Evolutionary conservation across 2,113 vertebrate genomes (phyloP), one percentile per base, ranked within the genome.

Genomic region (Cyprinus carpio): DNA sequence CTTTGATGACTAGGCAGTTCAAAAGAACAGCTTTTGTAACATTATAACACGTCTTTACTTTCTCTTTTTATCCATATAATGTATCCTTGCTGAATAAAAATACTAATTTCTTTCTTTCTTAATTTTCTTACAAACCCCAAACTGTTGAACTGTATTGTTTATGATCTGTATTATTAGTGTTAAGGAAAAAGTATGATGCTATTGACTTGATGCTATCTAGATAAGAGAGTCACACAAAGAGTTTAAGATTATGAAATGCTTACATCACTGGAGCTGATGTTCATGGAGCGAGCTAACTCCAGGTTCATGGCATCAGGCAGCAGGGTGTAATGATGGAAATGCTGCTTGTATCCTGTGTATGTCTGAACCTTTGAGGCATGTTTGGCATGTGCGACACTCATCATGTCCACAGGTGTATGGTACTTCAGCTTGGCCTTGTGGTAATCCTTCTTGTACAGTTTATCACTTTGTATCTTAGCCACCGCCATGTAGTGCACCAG

Each of bases 401-500:
- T 46, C 97, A 97, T 98, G 86, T 99, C 97, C 58, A 96, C 90
- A 1, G 97, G 97, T 0, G 95, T 58, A 86, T 95, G 96, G 83
- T 94, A 96, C 87, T 94, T 97, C 51, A 97, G 96, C 92, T 99
- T 99, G 60, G 84, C 69, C 86, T 97, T 95, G 90, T 98, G 96
- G 37, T 97, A 99, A 82, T 96, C 96, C 90, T 98, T 96, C 91
- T 94, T 97, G 93, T 98, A 46, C 1, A 96, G 95, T 85, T 93
- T 95, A 0, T 97, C 95, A 0, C 97, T 98, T 81, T 99, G 97
- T 27, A 96, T 56, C 83, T 95, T 98, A 46, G 97, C 97, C 60
- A 98, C 92, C 0, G 94, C 83, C 96, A 96, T 96, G 89, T 96
- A 98, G 90, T 98, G 96, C 84, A 99, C 95, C 87, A 98, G 93